These are phyloP conservation scores for Drosophila merina DNA, from an alignment of 2,888 invertebrate species.

Conservation along the genomic window DNA sequence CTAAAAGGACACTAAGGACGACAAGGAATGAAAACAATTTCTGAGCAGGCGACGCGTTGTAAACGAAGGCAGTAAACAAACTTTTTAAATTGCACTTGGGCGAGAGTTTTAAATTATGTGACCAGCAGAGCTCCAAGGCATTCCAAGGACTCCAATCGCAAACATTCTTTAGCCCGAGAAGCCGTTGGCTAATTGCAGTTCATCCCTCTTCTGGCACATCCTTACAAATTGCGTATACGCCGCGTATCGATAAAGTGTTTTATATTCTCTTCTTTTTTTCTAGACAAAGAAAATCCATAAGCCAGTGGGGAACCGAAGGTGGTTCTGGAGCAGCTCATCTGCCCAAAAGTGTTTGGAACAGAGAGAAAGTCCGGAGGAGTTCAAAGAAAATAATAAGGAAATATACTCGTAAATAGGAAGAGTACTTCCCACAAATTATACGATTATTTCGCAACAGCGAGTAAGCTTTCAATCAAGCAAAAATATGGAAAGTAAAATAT, in stretches of 20 bases:
- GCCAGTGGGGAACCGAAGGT: slow-evolving; percentile 1
- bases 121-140: slow-evolving; percentile 12
- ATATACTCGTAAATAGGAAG: no score
- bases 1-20: not conserved
- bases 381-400: no score
- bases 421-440: no score
- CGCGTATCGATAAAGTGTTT: slow-evolving; percentile 3
- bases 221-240: slow-evolving; percentile 28
- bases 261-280: not conserved
- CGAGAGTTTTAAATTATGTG: slow-evolving; percentile 55
- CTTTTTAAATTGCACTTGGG: slow-evolving; percentile 72
- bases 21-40: slow-evolving; percentile 30
- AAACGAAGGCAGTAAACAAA: slow-evolving; percentile 49
- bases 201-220: not conserved
- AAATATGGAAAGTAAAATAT: no score
- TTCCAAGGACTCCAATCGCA: slow-evolving; percentile 10
- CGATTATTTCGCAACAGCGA: no score
- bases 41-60: slow-evolving; percentile 41
- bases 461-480: no score
- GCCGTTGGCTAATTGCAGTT: slow-evolving; percentile 31
- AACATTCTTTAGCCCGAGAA: slow-evolving; percentile 18
- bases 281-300: slow-evolving; percentile 30
- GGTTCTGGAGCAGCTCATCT: slow-evolving; percentile 1
- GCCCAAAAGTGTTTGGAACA: not conserved
- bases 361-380: not conserved